These are phyloP conservation scores for Drosophila setifemur DNA, from an alignment of 1,140 invertebrate species.

Conservation along the genomic window DNA sequence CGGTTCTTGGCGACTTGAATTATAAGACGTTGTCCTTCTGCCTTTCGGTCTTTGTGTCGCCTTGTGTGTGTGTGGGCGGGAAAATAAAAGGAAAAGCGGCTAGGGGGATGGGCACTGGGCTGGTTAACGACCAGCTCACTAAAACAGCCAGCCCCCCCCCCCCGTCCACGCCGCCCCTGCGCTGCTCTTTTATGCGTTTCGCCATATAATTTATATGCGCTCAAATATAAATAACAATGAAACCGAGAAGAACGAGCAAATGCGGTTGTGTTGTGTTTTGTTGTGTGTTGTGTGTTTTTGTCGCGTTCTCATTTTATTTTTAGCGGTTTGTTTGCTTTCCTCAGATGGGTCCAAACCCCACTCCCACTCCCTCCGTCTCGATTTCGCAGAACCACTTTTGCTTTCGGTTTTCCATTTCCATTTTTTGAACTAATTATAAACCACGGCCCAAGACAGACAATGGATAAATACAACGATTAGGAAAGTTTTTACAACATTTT, in stretches of 20 bases:
- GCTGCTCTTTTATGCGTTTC: slow-evolving; percentile 60
- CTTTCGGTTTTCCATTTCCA: not conserved
- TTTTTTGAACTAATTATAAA: not conserved
- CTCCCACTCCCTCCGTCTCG: too few species aligned
- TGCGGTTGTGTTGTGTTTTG: slow-evolving; percentile 40
- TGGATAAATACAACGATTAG: too few species aligned
- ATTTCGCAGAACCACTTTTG: not conserved
- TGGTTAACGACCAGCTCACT: slow-evolving; percentile 24
- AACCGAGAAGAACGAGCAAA: slow-evolving; percentile 33
- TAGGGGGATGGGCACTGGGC: not conserved
- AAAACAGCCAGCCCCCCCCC: slow-evolving; percentile 10
- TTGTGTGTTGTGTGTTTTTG: slow-evolving; percentile 35
- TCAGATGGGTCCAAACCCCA: slow-evolving; percentile 1
- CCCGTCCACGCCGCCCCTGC: not conserved
- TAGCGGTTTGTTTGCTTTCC: slow-evolving; percentile 20
- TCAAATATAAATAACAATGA: slow-evolving; percentile 58
- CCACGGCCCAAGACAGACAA: too few species aligned
- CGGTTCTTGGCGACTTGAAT: slow-evolving; percentile 18
- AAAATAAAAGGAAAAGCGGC: too few species aligned
- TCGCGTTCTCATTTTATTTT: slow-evolving; percentile 32
- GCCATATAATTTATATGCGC: slow-evolving; percentile 62
- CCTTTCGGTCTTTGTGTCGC: slow-evolving; percentile 31
- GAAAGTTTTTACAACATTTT: too few species aligned
- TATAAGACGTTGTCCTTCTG: slow-evolving; percentile 59
- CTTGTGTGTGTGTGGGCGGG: slow-evolving; percentile 1